Base-by-base conservation (phyloP, 2,888 invertebrate species). In the Melieria picta region DNA sequence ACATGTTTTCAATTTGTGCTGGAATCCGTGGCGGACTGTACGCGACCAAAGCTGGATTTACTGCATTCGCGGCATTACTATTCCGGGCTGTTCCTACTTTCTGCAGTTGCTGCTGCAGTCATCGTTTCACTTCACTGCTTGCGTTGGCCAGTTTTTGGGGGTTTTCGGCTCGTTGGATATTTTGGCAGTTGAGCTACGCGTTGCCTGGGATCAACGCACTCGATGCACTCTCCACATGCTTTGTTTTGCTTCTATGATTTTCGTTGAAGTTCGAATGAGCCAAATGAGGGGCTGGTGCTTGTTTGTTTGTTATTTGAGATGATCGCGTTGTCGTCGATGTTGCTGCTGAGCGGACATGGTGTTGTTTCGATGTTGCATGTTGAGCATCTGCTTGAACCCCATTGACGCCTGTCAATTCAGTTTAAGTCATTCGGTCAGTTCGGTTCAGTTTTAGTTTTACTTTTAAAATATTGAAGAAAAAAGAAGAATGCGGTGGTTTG, bases 161-260 rank as follows among this genome's bases (percentile, higher is more conserved):
- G 30, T 30, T 30, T 30, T 30, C 30, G 30, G 30, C 30, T 30
- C 30, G 30, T 30, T 30, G 30, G 30, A 30, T 30, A 30, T 30
- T 30, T 30, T 30, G 30, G 30, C 30, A 30, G 30, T 30, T 2
- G 30, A 30, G 46, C 16, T 16, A 16, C 16, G 16, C 16, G 42
- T 72, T 69, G 66, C 58, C 60, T 46, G 76, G 72, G 79, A 76
- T 79, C 79, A 79, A 75, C 72, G 78, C 71, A 77, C 79, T 76
- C 66, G 73, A 69, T 74, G 69, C 69, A 57, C 30, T 30, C 30
- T 30, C 30, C 30, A 30, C 30, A 56, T 70, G 68, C 71, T 76
- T 73, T 72, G 69, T 74, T 76, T 76, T 73, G 74, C 76, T 76
- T 78, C 78, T 77, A 76, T 75, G 75, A 75, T 71, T 64, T 50